Conservation (phyloP, 2,113 vertebrate species). For the Sitta europaea region DNA sequence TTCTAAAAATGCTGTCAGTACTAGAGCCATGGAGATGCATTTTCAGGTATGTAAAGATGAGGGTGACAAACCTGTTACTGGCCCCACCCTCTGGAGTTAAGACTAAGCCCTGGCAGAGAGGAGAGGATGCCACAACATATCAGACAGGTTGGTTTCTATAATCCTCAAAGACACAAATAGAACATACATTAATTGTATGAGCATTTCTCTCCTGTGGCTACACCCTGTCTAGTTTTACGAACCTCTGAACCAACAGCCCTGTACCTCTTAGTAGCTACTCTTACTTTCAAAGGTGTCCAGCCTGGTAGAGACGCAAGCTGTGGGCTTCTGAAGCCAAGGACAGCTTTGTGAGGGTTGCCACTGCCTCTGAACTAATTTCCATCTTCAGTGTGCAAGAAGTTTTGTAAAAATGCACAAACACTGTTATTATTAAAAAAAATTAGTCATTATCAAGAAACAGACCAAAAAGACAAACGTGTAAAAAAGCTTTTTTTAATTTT, state of each 20-base stretch:
- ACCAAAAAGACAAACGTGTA: neutral
- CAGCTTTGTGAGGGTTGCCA: neutral
- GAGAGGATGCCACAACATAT: neutral
- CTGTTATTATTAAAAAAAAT: neutral
- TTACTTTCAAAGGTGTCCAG: constrained; percentile 23
- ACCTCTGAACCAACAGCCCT: constrained; percentile 2
- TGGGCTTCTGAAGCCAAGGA: neutral
- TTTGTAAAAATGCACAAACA: neutral
- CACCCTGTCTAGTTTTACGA: constrained; percentile 38
- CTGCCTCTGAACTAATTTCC: neutral
- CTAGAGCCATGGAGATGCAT: neutral
- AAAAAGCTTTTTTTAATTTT: neutral
- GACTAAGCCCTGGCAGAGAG: neutral
- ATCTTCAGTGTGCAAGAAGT: neutral
- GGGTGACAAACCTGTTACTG: neutral
- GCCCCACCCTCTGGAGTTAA: neutral
- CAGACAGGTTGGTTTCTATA: constrained; percentile 37
- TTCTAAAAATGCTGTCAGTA: neutral
- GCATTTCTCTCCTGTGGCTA: constrained; percentile 23
- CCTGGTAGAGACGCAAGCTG: neutral
- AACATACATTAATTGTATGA: neutral
- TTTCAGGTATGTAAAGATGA: neutral
- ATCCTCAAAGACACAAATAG: constrained; percentile 37
- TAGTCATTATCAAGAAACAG: neutral
- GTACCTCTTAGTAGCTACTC: neutral